Base-by-base conservation (phyloP, 2,113 vertebrate genomes). In the Callocephalon fimbriatum region DNA sequence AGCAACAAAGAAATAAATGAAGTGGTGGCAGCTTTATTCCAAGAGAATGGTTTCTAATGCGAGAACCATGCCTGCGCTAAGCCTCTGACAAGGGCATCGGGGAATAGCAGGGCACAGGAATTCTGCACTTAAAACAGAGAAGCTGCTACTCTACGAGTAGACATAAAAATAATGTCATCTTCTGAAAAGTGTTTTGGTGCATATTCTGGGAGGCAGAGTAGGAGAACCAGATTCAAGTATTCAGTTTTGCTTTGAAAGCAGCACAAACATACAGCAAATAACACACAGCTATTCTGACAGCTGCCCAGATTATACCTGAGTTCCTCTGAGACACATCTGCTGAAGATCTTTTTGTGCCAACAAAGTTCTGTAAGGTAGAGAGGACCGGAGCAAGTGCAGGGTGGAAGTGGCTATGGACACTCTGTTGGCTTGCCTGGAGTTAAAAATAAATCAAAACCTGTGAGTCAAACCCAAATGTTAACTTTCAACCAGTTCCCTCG, bases 401-500 rank as follows among this genome's bases (percentile, higher is more conserved):
- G 56, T 88, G 94, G 65, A 97, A 97, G 93, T 98, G 98, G 90
- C 98, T 97, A 47, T 93, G 98, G 76, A 89, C 71, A 15, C 96
- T 98, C 61, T 97, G 94, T 3, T 98, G 98, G 96, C 97, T 98
- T 16, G 95, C 97, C 99, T 99, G 96, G n/a, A 93, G 91, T 77
- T 27, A 17, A 93, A 94, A 85, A 86, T 0, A 65, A 81, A 94
- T 17, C 7, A 79, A 67, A 84, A 83, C 7, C 35, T 5, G 2
- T 51, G 77, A 90, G 78, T 61, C 54, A 78, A 94, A 85, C n/a
- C 51, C 73, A 56, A 70, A 86, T 1, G 4, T 70, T 80, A 63
- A 63, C 40, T 71, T 58, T 19, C 35, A 84, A 54, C 9, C 50
- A 51, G 72, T 9, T n/a, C 26, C 45, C 4, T 21, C 1, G 31